Base-by-base conservation (phyloP, 2,113 vertebrate genomes). In the Piaya cayana region DNA sequence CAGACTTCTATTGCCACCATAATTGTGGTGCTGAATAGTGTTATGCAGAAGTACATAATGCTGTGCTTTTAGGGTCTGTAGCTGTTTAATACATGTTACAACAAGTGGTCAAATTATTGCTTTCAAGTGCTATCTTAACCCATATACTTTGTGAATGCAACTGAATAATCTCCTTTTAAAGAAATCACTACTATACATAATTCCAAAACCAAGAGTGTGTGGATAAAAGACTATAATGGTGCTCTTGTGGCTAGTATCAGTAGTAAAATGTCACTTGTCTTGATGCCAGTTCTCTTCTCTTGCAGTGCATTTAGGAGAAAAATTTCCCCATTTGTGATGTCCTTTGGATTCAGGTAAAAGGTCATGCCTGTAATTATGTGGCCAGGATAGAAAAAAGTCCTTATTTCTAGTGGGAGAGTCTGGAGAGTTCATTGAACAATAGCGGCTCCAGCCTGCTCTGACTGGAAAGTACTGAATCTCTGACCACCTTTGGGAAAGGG, bases 261-360 rank as follows among this genome's bases (percentile, higher is more conserved):
- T 27, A 83, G 52, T 11, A 91, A 86, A 84, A 55, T 68, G 76
- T 88, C 34, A 43, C 56, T 90, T 64, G 22, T 71, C 36, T 71
- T 97, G 60, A 92, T 59, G 25, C 76, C 45, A 27, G 2, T 90
- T 96, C 37, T 90, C 29, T 93, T 95, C 75, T 97, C 32, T 88
- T 97, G 56, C 94, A 98, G 98, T 87, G 97, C 80, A 18, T 76
- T 98, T 82, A 98, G 97, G 58, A 98, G 96, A 97, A 96, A 62
- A 77, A 97, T 99, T 5, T 22, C 97, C 26, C 98, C 98, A 0
- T 97, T 98, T 97, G 97, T 99, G 77, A 98, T 98, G 98, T 99
- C 99, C 18, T 98, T 99, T 97, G 97, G 97, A 85, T 99, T 99
- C 97, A 98, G 99, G 99, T 99, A 98, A 98, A 98, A 98, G 36